A percentile compares a stretch with the other conserved stretches of the same genome.
phyloP scores from a whole-genome alignment of 2,797 vertebrate species.

The Liasis olivaceus region DNA sequence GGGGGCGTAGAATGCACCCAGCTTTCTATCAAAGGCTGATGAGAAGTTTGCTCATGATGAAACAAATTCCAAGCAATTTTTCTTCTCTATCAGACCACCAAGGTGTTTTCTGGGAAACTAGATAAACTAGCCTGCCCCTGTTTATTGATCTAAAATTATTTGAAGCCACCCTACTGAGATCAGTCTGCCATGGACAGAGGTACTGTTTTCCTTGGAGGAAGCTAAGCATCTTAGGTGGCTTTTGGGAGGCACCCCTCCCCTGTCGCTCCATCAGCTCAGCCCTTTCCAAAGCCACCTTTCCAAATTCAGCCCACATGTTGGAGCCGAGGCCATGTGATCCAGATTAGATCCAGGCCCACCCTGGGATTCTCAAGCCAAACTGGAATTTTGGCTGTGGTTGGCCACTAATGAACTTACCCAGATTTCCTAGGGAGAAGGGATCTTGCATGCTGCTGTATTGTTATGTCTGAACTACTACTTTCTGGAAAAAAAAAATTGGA shows the following conservation, averaged over 20 bases:
- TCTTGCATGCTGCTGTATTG: conserved; percentile 60
- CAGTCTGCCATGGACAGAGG: not conserved
- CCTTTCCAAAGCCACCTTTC: conserved; percentile 26
- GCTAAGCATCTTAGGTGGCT: not conserved
- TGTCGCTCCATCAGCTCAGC: not conserved
- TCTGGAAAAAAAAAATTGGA: not conserved
- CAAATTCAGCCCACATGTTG: conserved; percentile 35
- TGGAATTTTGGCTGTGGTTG: conserved; percentile 55
- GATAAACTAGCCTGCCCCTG: conserved; percentile 13
- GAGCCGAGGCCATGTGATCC: conserved; percentile 56
- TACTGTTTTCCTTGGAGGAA: not conserved
- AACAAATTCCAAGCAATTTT: not conserved
- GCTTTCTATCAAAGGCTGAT: not conserved
- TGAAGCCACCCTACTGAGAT: conserved; percentile 29
- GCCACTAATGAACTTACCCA: conserved; percentile 58
- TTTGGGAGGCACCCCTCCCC: not conserved
- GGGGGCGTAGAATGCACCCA: not conserved
- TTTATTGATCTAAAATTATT: conserved; percentile 32
- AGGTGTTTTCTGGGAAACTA: not conserved
- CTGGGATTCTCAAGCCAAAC: conserved; percentile 48
- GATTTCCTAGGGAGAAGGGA: conserved; percentile 61
- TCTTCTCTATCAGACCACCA: rapidly evolving
- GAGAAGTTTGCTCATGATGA: not conserved
- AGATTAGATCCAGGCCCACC: conserved; percentile 33
- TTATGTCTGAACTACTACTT: conserved; percentile 33